Evolutionary conservation across 2,797 vertebrate species (phyloP).

Genomic region (Danionella dracula): DNA sequence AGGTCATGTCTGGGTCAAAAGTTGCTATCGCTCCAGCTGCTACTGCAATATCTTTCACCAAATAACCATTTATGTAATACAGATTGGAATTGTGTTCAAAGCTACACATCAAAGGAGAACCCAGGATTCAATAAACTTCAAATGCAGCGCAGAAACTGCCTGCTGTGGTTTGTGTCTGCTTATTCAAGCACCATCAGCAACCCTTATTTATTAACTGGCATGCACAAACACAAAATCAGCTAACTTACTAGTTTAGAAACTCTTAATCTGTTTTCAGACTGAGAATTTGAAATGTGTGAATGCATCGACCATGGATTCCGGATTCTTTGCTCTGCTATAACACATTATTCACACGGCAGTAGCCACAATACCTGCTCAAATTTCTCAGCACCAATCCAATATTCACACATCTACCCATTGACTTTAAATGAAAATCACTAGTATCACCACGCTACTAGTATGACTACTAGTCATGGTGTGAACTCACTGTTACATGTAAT

Average conservation of each 20-base stretch:
- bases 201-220: slow-evolving; percentile 3
- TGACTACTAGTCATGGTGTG: too few species aligned
- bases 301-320: too few species aligned
- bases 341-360: too few species aligned
- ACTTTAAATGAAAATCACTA: too few species aligned
- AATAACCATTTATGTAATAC: slow-evolving; percentile 33
- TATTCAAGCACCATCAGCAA: not conserved
- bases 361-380: too few species aligned
- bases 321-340: too few species aligned
- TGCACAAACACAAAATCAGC: not conserved
- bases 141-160: not conserved
- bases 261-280: too few species aligned
- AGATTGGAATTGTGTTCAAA: slow-evolving; percentile 31
- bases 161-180: slow-evolving; percentile 9
- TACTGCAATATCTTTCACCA: slow-evolving; percentile 20
- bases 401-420: too few species aligned
- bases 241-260: too few species aligned
- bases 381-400: too few species aligned
- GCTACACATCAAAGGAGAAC: slow-evolving; percentile 18
- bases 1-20: slow-evolving; percentile 27
- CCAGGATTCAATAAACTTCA: slow-evolving; percentile 29
- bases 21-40: slow-evolving; percentile 6
- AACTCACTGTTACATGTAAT: not conserved
- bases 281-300: too few species aligned
- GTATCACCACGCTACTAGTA: too few species aligned